Conservation (phyloP, 2,888 invertebrate species). For the Stegana nigrithorax region DNA sequence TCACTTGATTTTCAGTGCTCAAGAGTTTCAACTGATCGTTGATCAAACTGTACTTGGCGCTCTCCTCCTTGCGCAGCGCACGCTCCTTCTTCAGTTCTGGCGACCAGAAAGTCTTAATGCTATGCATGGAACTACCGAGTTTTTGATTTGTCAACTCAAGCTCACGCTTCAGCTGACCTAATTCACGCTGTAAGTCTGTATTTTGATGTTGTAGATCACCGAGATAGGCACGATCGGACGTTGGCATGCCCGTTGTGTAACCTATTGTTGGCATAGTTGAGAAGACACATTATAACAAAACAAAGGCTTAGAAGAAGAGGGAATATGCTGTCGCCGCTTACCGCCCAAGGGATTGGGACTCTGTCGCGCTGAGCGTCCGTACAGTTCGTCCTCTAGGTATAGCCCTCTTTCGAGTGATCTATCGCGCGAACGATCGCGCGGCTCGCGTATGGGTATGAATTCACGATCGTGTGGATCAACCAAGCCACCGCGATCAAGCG, state of each 20-base stretch:
- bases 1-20: constrained; percentile 96
- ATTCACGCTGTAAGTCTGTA: constrained; percentile 92
- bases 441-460: constrained; percentile 86
- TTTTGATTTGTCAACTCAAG: constrained; percentile 97
- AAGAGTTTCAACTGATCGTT: constrained; percentile 96
- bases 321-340: constrained; percentile 45
- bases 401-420: constrained; percentile 77
- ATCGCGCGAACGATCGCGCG: constrained; percentile 77
- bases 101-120: constrained; percentile 99
- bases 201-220: constrained; percentile 94
- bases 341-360: constrained; percentile 75
- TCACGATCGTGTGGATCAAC: constrained; percentile 84
- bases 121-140: constrained; percentile 98
- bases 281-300: too few relatives aligned
- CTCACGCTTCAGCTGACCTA: constrained; percentile 91
- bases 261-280: constrained; percentile 42
- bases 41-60: constrained; percentile 95
- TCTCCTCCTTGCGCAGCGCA: constrained; percentile 95
- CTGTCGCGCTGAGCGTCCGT: constrained; percentile 77
- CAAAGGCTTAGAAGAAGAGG: too few relatives aligned
- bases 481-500: constrained; percentile 78
- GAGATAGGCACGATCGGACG: constrained; percentile 75
- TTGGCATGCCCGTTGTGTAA: constrained; percentile 67
- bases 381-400: constrained; percentile 79
- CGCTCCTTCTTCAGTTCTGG: constrained; percentile 99